These are phyloP conservation scores for Aphis craccivora DNA, from an alignment of 1,140 invertebrate species.

Conservation along the genomic window DNA sequence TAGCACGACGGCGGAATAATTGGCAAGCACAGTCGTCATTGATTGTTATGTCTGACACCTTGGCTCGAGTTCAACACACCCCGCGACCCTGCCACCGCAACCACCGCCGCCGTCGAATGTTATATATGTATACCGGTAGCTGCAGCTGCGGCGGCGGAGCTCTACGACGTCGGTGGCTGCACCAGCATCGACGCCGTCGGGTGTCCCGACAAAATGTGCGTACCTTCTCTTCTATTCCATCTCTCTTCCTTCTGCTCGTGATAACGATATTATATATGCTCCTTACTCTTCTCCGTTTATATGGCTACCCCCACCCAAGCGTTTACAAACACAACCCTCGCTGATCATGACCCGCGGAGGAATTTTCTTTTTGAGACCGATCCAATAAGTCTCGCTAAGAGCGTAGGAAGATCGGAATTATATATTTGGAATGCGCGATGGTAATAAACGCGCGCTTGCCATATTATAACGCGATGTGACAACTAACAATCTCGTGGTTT, in stretches of 20 bases:
- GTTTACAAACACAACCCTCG: not conserved
- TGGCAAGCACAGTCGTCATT: slow-evolving; percentile 40
- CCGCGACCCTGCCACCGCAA: not conserved
- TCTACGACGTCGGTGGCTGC: not conserved
- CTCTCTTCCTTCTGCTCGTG: not conserved
- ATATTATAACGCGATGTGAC: slow-evolving; percentile 18
- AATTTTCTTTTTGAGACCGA: slow-evolving; percentile 56
- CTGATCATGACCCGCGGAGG: not conserved
- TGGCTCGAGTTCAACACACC: slow-evolving; percentile 44
- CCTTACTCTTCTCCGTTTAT: not conserved
- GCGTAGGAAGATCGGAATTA: slow-evolving; percentile 54
- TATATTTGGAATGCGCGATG: slow-evolving; percentile 43
- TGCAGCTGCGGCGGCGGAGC: not conserved
- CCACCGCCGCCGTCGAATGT: not conserved
- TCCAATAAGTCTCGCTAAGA: slow-evolving; percentile 33
- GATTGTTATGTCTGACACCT: slow-evolving; percentile 54
- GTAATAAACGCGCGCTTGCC: not conserved
- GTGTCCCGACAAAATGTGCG: not conserved
- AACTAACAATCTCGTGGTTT: not conserved
- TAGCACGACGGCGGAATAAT: slow-evolving; percentile 27
- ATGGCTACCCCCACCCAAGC: not conserved
- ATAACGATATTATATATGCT: not conserved
- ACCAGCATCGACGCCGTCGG: not conserved
- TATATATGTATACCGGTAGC: not conserved
- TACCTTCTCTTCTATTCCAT: not conserved